A percentile compares a stretch with the other conserved stretches of the same genome.
Conservation (phyloP, 2,113 vertebrate genomes). For the Misgurnus anguillicaudatus region DNA sequence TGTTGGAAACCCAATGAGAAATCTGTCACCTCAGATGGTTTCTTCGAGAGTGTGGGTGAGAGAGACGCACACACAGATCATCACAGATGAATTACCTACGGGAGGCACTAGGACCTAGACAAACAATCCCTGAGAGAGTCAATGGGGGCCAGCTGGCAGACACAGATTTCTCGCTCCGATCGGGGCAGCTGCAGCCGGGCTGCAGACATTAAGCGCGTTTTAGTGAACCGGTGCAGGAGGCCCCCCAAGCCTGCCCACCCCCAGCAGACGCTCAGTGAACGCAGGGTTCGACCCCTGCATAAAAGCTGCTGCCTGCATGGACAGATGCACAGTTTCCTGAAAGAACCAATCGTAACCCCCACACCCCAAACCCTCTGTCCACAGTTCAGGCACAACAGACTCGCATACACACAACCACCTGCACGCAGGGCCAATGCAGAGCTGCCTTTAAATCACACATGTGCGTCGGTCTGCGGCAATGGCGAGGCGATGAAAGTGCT, state of each 20-base stretch:
- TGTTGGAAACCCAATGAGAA: slow-evolving; percentile 34
- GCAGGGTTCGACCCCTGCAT: slow-evolving; percentile 40
- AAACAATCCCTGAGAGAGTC: slow-evolving; percentile 63
- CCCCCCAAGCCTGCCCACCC: slow-evolving; percentile 23
- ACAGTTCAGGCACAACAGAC: slow-evolving; percentile 37
- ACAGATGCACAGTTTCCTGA: slow-evolving; percentile 56
- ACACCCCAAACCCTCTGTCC: slow-evolving; percentile 13
- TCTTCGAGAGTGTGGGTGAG: not conserved
- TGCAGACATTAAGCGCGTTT: slow-evolving; percentile 64
- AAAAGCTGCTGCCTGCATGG: slow-evolving; percentile 53
- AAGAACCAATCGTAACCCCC: slow-evolving; percentile 39
- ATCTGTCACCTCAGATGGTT: slow-evolving; percentile 46
- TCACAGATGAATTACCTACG: slow-evolving; percentile 55
- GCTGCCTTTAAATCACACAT: slow-evolving; percentile 40
- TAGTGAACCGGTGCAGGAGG: slow-evolving; percentile 37
- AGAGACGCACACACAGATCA: slow-evolving; percentile 32
- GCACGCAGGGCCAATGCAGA: slow-evolving; percentile 26
- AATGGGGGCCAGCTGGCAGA: slow-evolving; percentile 63
- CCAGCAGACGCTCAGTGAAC: slow-evolving; percentile 31
- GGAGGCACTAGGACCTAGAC: slow-evolving; percentile 63
- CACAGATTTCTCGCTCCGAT: slow-evolving; percentile 56
- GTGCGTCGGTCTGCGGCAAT: slow-evolving; percentile 39
- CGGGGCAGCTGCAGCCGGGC: slow-evolving; percentile 60
- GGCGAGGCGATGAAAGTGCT: slow-evolving; percentile 46
- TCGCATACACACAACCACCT: slow-evolving; percentile 27